Conservation (phyloP, 2,888 invertebrate species). For the Theretra japonica region DNA sequence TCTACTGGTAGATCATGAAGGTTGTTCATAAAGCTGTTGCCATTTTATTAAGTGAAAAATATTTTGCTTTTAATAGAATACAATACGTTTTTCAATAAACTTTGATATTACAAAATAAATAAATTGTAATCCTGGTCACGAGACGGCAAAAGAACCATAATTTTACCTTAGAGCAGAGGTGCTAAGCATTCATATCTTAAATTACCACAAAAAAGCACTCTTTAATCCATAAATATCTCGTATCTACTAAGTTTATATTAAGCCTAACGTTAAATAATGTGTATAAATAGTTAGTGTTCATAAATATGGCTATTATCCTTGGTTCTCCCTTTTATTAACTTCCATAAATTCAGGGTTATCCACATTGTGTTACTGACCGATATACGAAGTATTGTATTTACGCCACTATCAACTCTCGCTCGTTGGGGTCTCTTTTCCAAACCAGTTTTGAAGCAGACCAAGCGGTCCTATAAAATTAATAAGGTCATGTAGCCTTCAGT, state of each 20-base stretch:
- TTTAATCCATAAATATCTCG: not conserved
- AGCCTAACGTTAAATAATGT: not conserved
- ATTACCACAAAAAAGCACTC: conserved; percentile 9
- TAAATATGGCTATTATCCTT: conserved; percentile 34
- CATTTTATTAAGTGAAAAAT: no score
- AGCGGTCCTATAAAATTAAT: conserved; percentile 78
- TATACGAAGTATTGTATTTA: conserved; percentile 38
- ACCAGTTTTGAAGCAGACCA: conserved; percentile 71
- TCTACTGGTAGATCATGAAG: no score
- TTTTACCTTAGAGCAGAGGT: not conserved
- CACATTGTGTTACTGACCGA: conserved; percentile 47
- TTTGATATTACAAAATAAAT: no score
- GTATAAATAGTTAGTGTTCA: conserved; percentile 18
- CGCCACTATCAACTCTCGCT: conserved; percentile 40
- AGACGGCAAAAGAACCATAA: not conserved
- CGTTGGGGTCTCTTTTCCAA: conserved; percentile 45
- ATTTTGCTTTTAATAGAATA: no score
- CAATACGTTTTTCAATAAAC: no score
- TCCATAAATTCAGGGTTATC: conserved; percentile 41
- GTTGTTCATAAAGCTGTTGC: no score
- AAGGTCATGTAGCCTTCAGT: conserved; percentile 65
- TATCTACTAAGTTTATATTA: not conserved
- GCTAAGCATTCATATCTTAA: not conserved
- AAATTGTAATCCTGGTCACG: not conserved
- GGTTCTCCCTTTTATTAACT: conserved; percentile 40